A percentile compares a stretch with the other conserved stretches of the same genome.
Conservation (phyloP, 2,113 vertebrate genomes). For the Dissostichus mawsoni region DNA sequence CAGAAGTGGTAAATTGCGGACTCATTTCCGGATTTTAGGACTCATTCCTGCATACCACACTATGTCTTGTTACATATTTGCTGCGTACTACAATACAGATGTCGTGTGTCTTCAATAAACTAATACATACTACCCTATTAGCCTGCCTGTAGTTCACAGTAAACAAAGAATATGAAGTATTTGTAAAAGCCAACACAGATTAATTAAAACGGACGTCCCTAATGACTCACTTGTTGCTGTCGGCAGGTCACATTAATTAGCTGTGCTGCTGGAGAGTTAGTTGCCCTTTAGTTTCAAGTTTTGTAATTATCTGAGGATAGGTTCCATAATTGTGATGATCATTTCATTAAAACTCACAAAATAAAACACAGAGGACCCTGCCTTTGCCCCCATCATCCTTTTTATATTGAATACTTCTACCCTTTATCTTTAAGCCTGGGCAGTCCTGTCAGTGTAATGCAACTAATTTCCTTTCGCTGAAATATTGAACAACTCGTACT, state of each 20-base stretch:
- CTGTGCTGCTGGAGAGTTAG: neutral
- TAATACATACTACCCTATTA: neutral
- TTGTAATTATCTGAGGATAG: neutral
- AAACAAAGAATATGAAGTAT: neutral
- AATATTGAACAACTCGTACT: slow-evolving; percentile 48
- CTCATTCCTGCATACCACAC: too few species aligned
- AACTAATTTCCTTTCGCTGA: slow-evolving; percentile 44
- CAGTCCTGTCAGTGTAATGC: neutral
- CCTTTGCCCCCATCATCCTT: neutral
- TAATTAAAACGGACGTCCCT: neutral
- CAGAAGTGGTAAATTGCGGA: too few species aligned
- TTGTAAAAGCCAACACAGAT: neutral
- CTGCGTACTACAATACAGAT: neutral
- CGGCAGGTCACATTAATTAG: neutral
- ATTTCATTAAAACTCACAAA: slow-evolving; percentile 11
- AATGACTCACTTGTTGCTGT: neutral
- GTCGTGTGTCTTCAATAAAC: too few species aligned
- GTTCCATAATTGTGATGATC: neutral
- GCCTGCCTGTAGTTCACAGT: neutral
- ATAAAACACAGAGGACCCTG: neutral
- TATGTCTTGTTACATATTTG: too few species aligned
- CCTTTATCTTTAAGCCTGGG: neutral
- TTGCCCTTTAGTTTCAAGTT: neutral
- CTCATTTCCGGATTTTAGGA: too few species aligned
- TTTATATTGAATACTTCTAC: slow-evolving; percentile 1